Evolutionary conservation across 2,797 vertebrate genomes (phyloP).

Genomic region (Enteromius unitaeniatus): DNA sequence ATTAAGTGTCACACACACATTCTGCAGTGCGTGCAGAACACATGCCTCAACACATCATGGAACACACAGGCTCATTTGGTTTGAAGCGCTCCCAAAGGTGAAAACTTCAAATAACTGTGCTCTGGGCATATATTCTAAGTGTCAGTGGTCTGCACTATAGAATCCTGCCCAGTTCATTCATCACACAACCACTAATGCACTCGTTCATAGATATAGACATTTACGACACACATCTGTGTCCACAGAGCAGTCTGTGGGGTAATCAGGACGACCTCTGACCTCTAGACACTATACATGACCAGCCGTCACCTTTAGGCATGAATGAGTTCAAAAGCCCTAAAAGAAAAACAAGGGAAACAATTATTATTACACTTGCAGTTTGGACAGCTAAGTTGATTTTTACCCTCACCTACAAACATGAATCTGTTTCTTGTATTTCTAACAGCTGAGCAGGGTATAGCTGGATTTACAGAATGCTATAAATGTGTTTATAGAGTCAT

Average conservation of each 20-base stretch:
- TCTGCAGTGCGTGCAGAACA: constrained; percentile 10
- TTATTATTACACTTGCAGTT: background rate
- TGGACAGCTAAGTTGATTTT: background rate
- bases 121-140: constrained; percentile 28
- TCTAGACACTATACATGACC: constrained; percentile 34
- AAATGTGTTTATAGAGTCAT: background rate
- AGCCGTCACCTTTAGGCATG: constrained; percentile 18
- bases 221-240: constrained; percentile 54
- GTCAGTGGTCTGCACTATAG: constrained; percentile 20
- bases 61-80: constrained; percentile 52
- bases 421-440: background rate
- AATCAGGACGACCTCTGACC: constrained; percentile 47
- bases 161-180: constrained; percentile 49
- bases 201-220: constrained; percentile 45
- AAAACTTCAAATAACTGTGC: constrained; percentile 50
- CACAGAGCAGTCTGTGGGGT: constrained; percentile 46
- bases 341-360: constrained; percentile 3
- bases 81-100: constrained; percentile 55
- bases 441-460: background rate
- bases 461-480: constrained; percentile 9
- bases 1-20: constrained; percentile 35
- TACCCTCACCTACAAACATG: background rate
- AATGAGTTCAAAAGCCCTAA: constrained; percentile 1
- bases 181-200: constrained; percentile 51
- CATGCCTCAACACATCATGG: constrained; percentile 22